Percentiles rank a stretch among this genome's conserved stretches.
These are phyloP conservation scores for Drosophila pseudoobscura DNA, from an alignment of 1,140 invertebrate genomes.

Conservation along the genomic window DNA sequence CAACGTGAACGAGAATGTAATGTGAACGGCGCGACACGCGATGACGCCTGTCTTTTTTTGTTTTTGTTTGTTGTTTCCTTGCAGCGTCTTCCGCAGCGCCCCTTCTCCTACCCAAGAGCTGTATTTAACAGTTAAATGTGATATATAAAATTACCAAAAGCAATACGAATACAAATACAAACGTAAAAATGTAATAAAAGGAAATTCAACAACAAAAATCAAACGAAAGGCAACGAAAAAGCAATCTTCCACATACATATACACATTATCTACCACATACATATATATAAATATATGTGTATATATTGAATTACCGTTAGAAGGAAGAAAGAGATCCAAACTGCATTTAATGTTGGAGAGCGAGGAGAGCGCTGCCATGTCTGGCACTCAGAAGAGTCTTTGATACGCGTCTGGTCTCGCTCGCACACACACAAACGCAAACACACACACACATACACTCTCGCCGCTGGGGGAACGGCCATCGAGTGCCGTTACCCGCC, in stretches of 20 bases:
- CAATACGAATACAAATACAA: constrained; percentile 11
- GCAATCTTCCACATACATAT: constrained; percentile 37
- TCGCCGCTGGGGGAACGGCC: constrained; percentile 19
- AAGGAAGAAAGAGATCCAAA: constrained; percentile 22
- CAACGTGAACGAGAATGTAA: too few species aligned
- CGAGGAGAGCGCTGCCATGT: constrained; percentile 30
- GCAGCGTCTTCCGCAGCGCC: too few species aligned
- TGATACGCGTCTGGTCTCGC: constrained; percentile 18
- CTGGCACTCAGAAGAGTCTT: constrained; percentile 8
- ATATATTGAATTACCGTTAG: constrained; percentile 2
- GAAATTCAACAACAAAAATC: constrained; percentile 5
- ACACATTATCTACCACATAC: not conserved
- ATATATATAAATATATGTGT: constrained; percentile 21
- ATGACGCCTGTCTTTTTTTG: too few species aligned
- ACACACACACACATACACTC: too few species aligned
- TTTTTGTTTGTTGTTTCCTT: too few species aligned
- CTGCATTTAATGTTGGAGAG: constrained; percentile 20
- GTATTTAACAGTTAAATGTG: constrained; percentile 47
- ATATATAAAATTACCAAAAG: constrained; percentile 29
- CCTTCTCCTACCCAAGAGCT: not conserved
- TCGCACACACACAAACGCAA: too few species aligned
- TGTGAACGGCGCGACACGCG: too few species aligned
- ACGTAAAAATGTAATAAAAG: constrained; percentile 23
- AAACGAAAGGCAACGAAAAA: constrained; percentile 33
- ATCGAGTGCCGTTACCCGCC: constrained; percentile 12